Conservation (phyloP, 2,113 vertebrate species). For the Poeciliopsis prolifica region DNA sequence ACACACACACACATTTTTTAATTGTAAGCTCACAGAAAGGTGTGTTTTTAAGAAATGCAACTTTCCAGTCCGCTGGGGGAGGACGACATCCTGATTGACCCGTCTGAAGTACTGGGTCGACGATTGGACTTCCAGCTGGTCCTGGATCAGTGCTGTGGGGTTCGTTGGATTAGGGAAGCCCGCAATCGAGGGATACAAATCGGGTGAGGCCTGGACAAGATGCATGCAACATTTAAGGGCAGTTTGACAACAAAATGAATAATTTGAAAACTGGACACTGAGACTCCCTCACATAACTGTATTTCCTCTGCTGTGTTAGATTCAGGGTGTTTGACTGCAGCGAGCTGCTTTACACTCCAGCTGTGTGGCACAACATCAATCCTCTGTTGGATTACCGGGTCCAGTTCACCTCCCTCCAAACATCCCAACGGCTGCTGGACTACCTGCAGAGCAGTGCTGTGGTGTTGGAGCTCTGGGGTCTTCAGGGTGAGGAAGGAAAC, state of each 20-base stretch:
- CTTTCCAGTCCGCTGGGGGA: constrained; percentile 78
- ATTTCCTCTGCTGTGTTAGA: constrained; percentile 58
- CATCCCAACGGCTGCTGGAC: constrained; percentile 81
- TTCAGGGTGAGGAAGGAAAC: constrained; percentile 81
- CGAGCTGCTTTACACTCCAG: constrained; percentile 80
- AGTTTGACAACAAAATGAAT: not conserved
- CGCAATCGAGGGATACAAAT: constrained; percentile 84
- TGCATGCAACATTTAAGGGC: not conserved
- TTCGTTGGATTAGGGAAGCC: constrained; percentile 85
- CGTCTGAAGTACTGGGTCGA: constrained; percentile 83
- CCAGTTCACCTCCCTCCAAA: constrained; percentile 80
- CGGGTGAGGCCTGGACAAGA: constrained; percentile 71
- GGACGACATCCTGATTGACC: constrained; percentile 86
- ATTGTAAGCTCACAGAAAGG: not conserved
- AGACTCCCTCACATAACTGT: not conserved
- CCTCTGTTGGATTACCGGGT: constrained; percentile 82
- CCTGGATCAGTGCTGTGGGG: constrained; percentile 82
- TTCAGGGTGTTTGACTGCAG: constrained; percentile 84
- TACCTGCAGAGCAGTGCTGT: constrained; percentile 89
- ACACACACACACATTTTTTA: constrained; percentile 1
- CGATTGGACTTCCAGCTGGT: constrained; percentile 86
- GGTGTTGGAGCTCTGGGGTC: constrained; percentile 88
- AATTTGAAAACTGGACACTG: not conserved
- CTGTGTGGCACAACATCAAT: constrained; percentile 85
- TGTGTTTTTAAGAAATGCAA: not conserved